Conservation (phyloP, 1,140 invertebrate species). For the Goniozus legneri region DNA sequence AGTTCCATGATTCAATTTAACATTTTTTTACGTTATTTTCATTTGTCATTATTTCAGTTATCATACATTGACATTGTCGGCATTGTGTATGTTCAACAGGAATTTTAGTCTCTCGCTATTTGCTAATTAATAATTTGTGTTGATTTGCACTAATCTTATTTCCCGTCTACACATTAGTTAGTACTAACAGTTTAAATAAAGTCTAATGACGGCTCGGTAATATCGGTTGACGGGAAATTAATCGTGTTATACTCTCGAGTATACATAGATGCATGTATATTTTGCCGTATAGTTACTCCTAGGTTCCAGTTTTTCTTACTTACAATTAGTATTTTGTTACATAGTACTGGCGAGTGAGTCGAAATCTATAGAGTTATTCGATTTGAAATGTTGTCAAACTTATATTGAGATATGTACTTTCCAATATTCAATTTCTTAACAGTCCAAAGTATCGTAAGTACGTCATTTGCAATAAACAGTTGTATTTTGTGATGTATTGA, state of each 20-base stretch:
- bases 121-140: too few relatives aligned
- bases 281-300: constrained; percentile 22
- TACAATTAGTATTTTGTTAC: constrained; percentile 17
- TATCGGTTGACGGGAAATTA: constrained; percentile 11
- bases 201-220: constrained; percentile 11
- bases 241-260: constrained; percentile 13
- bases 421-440: not conserved
- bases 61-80: constrained; percentile 5
- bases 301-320: constrained; percentile 6
- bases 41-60: too few relatives aligned
- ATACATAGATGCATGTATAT: constrained; percentile 32
- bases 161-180: constrained; percentile 4
- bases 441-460: too few relatives aligned
- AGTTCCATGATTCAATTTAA: too few relatives aligned
- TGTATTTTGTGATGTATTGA: constrained; percentile 5
- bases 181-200: constrained; percentile 7
- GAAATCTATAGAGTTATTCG: constrained; percentile 28
- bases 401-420: not conserved
- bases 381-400: constrained; percentile 15
- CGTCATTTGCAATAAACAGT: too few relatives aligned
- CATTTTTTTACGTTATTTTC: too few relatives aligned
- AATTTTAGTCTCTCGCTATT: constrained; percentile 11
- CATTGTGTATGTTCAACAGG: constrained; percentile 10
- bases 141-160: not conserved
- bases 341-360: constrained; percentile 31